phyloP scores from a whole-genome alignment of 2,113 vertebrate species.

The Gallinago paraguaiae region DNA sequence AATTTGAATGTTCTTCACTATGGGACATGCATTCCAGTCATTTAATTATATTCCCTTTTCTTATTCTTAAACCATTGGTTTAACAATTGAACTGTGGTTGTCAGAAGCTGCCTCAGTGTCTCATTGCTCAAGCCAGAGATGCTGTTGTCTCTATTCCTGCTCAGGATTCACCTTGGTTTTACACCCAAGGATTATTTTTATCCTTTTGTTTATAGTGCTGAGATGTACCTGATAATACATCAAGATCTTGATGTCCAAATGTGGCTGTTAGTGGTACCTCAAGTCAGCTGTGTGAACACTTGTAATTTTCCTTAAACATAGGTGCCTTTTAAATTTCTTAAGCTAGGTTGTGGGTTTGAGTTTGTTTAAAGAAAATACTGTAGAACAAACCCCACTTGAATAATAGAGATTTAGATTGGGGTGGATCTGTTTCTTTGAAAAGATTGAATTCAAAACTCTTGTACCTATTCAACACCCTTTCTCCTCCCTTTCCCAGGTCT shows the following conservation, averaged over 20 bases:
- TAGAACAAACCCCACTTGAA: not conserved
- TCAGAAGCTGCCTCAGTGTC: not conserved
- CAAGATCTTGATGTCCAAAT: not conserved
- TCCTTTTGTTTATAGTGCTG: not conserved
- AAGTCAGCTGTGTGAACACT: not conserved
- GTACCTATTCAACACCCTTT: not conserved
- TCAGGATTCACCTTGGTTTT: not conserved
- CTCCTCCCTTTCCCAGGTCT: not conserved
- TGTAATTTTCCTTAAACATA: not conserved
- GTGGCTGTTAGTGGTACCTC: not conserved
- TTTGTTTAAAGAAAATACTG: not conserved
- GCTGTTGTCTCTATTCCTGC: not conserved
- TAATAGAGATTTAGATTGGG: not conserved
- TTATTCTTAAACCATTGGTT: not conserved
- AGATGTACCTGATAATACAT: not conserved
- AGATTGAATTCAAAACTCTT: not conserved
- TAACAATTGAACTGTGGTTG: not conserved
- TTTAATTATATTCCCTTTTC: conserved; percentile 14
- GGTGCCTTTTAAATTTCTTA: not conserved
- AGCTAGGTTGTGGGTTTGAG: not conserved
- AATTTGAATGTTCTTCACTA: conserved; percentile 1
- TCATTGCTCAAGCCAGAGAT: not conserved
- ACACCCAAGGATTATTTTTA: not conserved
- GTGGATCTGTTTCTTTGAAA: not conserved
- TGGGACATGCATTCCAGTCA: not conserved